Evolutionary conservation across 2,888 invertebrate genomes (phyloP), one percentile per base, ranked within the genome.

Genomic region (Tenthredo amoena): DNA sequence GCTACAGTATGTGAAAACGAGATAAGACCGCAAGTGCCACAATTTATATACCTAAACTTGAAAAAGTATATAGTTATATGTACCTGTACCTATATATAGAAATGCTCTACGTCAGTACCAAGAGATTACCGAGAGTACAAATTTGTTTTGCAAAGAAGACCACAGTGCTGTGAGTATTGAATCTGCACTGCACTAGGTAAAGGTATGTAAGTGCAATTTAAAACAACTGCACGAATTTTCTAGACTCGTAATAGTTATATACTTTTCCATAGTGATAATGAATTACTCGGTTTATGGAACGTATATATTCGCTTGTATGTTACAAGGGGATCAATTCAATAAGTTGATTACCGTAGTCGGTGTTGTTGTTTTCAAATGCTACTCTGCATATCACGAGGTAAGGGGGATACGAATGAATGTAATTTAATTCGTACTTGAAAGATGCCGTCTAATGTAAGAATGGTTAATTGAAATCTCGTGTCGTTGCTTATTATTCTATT

Each of bases 121-220:
- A 50, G 31, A 77, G 76, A 77, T 50, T 21, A 62, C n/a, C 21
- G 12, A 31, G 47, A 55, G 26, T 77, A 5, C 31, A 26, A 50
- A 77, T 77, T 77, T 77, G 76, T 77, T 50, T 77, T 77, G 76
- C 76, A 31, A 50, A 77, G 31, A 50, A 21, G 21, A 50, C 76
- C 26, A 15, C 26, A 65, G 58, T 62, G n/a, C 26, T 50, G 50
- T 34, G 15, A 9, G 18, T 77, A 31, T 77, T 77, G 9, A 50
- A 50, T 77, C 50, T 77, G 26, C 34, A 31, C n/a, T 31, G 50
- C n/a, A 26, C 21, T 21, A n/a, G 12, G 0, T 40, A 47, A 47
- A 12, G 47, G 26, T 74, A 12, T 26, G 2, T 47, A 10, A 43
- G 10, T 74, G 74, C 21, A 40, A 43, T 26, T 74, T 43, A n/a